Evolutionary conservation across 92 coral and sea anemone genomes (phyloP).

Genomic region (Porites evermanni): DNA sequence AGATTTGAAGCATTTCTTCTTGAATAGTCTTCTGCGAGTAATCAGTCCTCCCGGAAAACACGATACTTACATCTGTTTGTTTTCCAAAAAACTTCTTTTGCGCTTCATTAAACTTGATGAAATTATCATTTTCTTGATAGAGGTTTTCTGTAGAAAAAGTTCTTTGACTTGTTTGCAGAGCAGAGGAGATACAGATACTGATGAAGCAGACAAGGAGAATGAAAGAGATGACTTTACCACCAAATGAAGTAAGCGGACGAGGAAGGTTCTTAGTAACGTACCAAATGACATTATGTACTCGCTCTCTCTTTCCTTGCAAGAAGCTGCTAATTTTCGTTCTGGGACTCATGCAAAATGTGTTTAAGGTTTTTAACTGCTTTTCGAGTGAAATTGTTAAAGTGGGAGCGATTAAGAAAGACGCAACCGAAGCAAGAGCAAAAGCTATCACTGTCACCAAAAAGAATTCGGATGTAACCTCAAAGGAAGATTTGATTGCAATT

Average conservation of each 20-base stretch:
- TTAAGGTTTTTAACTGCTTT: neutral
- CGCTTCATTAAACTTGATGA: neutral
- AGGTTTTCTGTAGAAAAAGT: neutral
- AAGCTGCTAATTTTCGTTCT: neutral
- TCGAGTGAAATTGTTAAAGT: neutral
- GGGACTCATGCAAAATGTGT: neutral
- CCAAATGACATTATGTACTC: neutral
- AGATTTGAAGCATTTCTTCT: slow-evolving; percentile 13
- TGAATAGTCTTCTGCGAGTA: slow-evolving; percentile 29
- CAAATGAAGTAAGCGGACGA: neutral
- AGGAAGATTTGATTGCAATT: slow-evolving; percentile 57
- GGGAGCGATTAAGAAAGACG: neutral
- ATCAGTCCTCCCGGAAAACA: slow-evolving; percentile 25
- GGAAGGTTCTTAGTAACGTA: neutral
- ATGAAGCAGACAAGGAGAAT: neutral
- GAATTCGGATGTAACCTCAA: slow-evolving; percentile 42
- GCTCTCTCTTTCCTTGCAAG: neutral
- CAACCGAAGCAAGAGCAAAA: neutral
- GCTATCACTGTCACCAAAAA: slow-evolving; percentile 34
- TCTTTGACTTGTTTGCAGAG: neutral
- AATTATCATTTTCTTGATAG: neutral
- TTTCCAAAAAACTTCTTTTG: slow-evolving; percentile 24
- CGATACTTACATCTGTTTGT: slow-evolving; percentile 38
- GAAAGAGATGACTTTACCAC: slow-evolving; percentile 11
- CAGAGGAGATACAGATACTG: slow-evolving; percentile 1